Conservation (phyloP, 2,888 invertebrate genomes). For the Ctenicera cuprea region DNA sequence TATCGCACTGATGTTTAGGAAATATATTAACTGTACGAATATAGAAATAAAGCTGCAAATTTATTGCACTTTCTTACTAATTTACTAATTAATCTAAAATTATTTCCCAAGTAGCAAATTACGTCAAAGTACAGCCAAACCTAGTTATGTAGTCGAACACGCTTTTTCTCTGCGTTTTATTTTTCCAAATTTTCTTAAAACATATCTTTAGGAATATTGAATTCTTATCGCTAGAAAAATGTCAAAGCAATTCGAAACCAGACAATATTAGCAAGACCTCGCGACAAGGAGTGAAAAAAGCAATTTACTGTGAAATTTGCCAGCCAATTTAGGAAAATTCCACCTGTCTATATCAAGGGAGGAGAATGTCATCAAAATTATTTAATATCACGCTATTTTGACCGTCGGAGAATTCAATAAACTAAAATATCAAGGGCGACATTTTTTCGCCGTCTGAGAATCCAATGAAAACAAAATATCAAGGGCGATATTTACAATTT, state of each 20-base stretch:
- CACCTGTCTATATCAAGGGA: not conserved
- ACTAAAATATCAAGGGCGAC: slow-evolving; percentile 15
- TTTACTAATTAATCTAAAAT: no score
- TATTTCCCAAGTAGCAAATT: no score
- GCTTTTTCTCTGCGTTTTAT: no score
- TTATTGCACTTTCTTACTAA: no score
- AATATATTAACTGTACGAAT: no score
- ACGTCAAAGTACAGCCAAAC: no score
- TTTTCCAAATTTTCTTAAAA: no score
- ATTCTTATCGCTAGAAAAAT: not conserved
- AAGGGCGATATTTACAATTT: not conserved
- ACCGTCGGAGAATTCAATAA: slow-evolving; percentile 12
- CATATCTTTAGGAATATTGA: not conserved
- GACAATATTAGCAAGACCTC: not conserved
- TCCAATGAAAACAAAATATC: slow-evolving; percentile 1
- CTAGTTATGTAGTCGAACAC: no score
- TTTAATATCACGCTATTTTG: not conserved
- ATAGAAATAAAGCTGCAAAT: no score
- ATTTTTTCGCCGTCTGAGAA: slow-evolving; percentile 9
- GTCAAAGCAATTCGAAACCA: not conserved
- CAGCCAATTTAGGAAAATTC: no score
- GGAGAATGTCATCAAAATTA: slow-evolving; percentile 3
- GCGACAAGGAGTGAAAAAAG: not conserved
- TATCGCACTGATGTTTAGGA: no score
- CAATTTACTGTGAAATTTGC: not conserved